Percentiles rank a stretch among this genome's conserved stretches.
Evolutionary conservation across 2,888 invertebrate genomes (phyloP).

Genomic region (Girardia tigrina): DNA sequence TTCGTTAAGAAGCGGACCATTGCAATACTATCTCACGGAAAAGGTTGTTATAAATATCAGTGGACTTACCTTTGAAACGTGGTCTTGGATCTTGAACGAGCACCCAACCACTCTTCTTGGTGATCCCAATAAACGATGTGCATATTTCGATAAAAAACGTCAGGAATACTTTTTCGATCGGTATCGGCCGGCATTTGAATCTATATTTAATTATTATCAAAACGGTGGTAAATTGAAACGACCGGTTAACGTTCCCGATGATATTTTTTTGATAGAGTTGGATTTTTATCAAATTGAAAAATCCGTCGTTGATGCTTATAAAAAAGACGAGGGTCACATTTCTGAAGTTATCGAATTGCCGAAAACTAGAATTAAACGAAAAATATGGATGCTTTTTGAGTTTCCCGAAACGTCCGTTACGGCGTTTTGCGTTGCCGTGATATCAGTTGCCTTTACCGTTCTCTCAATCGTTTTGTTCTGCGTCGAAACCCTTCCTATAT

Average conservation of each 20-base stretch:
- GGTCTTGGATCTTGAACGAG: conserved; percentile 44
- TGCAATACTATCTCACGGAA: not conserved
- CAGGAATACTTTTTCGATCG: conserved; percentile 50
- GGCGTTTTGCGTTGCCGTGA: conserved; percentile 47
- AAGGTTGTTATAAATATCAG: conserved; percentile 47
- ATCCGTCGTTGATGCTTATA: conserved; percentile 46
- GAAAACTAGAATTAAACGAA: conserved; percentile 42
- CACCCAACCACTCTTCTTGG: conserved; percentile 49
- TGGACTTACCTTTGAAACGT: conserved; percentile 48
- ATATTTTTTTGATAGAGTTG: conserved; percentile 47
- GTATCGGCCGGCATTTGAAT: conserved; percentile 49
- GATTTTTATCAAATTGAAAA: conserved; percentile 48
- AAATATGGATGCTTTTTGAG: conserved; percentile 49
- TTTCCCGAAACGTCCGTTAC: conserved; percentile 47
- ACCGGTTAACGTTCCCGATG: conserved; percentile 48
- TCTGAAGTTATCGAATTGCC: conserved; percentile 44
- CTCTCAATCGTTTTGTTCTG: conserved; percentile 49
- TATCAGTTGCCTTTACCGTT: conserved; percentile 47
- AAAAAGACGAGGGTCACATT: conserved; percentile 46
- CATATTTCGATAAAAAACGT: conserved; percentile 45
- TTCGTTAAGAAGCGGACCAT: not conserved
- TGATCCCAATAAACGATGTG: conserved; percentile 45
- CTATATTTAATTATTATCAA: conserved; percentile 49
- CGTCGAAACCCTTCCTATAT: conserved; percentile 47
- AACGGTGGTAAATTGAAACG: conserved; percentile 47